Conservation (phyloP, 2,113 vertebrate genomes). For the Rhizomys pruinosus region DNA sequence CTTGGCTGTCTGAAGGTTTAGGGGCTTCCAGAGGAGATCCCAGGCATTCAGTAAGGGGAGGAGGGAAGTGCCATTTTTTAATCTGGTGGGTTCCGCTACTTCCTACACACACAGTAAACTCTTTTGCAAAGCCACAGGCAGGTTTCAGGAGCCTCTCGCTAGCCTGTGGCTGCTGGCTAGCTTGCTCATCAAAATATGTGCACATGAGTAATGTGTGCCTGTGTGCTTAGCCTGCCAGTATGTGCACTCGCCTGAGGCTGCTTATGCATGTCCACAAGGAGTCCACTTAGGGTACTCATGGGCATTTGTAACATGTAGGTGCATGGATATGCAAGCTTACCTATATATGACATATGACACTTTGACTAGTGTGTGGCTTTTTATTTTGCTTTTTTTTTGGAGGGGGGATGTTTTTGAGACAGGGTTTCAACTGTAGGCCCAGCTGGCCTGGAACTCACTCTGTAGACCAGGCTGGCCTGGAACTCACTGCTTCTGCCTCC, state of each 20-base stretch:
- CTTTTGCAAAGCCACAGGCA: conserved; percentile 7
- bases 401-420: background rate
- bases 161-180: background rate
- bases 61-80: background rate
- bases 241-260: background rate
- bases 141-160: background rate
- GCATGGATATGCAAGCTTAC: background rate
- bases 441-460: background rate
- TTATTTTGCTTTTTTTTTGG: background rate
- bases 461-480: background rate
- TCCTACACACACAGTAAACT: background rate
- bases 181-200: background rate
- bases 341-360: background rate
- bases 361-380: background rate
- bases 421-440: background rate
- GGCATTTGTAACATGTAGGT: background rate
- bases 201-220: no score
- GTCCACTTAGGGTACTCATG: background rate
- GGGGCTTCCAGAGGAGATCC: background rate
- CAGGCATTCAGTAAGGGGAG: background rate
- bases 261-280: background rate
- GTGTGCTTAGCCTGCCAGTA: background rate
- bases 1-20: background rate
- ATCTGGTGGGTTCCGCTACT: background rate
- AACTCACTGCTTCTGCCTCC: background rate